Conservation (phyloP, 2,113 vertebrate species). For the Catharus fuscescens region DNA sequence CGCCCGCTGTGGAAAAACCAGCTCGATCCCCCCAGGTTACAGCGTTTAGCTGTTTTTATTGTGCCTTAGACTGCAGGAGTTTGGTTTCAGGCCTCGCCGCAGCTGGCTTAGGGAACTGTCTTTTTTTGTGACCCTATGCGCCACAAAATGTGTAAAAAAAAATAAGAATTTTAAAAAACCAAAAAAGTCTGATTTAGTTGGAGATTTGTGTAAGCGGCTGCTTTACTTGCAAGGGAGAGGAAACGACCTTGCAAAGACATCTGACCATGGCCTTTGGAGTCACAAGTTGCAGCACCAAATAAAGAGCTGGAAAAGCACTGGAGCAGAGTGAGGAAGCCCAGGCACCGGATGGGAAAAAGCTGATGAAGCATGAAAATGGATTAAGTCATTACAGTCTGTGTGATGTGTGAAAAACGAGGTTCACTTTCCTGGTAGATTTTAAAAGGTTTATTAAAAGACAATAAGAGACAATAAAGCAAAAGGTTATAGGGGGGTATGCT, state of each 20-base stretch:
- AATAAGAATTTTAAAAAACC: too few relatives aligned
- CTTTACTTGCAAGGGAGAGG: not conserved
- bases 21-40: accelerated
- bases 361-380: not conserved
- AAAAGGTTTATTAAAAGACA: too few relatives aligned
- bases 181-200: too few relatives aligned
- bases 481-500: too few relatives aligned
- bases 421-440: too few relatives aligned
- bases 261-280: not conserved
- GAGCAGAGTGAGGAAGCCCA: not conserved
- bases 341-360: accelerated
- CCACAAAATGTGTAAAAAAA: accelerated
- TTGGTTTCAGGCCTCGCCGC: not conserved
- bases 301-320: not conserved
- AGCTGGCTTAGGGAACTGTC: accelerated
- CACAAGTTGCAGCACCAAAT: not conserved
- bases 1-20: too few relatives aligned
- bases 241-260: not conserved
- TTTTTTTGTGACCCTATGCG: not conserved
- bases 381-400: not conserved
- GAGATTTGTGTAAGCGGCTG: accelerated
- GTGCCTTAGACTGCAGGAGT: not conserved
- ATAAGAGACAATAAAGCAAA: too few relatives aligned
- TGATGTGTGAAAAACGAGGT: not conserved
- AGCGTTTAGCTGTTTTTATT: not conserved